Conservation (phyloP, 2,113 vertebrate species). For the Malurus melanocephalus region DNA sequence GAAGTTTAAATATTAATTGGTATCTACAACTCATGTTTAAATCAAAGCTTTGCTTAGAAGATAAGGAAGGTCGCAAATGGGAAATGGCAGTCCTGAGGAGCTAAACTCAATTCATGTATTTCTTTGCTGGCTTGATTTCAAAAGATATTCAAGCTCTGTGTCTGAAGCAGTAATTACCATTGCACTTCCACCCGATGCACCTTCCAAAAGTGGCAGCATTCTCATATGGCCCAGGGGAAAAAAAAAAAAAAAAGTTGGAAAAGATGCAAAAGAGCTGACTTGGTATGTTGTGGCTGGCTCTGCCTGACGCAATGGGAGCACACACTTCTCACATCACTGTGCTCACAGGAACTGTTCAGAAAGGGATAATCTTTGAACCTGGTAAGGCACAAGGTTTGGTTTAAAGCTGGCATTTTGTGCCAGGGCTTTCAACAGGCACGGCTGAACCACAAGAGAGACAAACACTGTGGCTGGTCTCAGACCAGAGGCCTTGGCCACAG, state of each 20-base stretch:
- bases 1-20: not conserved
- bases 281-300: not conserved
- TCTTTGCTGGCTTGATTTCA: not conserved
- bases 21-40: not conserved
- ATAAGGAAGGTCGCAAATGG: not conserved
- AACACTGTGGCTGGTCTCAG: accelerated
- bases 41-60: not conserved
- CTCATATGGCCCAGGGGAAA: accelerated
- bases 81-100: not conserved
- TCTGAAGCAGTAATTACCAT: not conserved
- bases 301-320: accelerated
- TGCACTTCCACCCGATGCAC: not conserved
- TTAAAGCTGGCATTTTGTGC: not conserved
- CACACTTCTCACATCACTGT: accelerated
- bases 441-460: accelerated
- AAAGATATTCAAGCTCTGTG: not conserved
- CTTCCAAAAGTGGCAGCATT: not conserved
- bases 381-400: not conserved
- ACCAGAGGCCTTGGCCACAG: not conserved
- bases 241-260: not conserved
- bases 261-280: not conserved
- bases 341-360: not conserved
- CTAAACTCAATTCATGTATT: not conserved
- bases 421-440: not conserved
- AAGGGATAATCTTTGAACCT: not conserved